Evolutionary conservation across 2,888 invertebrate genomes (phyloP), one percentile per base, ranked within the genome.

Genomic region (Iselma pallidipennis): DNA sequence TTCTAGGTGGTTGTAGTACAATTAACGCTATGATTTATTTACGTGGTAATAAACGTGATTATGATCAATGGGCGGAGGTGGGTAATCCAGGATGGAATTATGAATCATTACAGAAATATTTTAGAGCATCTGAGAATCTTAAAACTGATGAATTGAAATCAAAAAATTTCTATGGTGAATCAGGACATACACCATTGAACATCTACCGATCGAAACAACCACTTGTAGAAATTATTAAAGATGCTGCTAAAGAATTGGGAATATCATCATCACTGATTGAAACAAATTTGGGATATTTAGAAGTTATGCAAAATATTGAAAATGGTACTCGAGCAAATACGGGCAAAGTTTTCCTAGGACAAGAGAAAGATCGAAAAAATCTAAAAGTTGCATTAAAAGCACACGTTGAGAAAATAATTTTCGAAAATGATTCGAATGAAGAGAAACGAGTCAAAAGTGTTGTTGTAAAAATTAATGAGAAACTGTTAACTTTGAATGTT

Each of bases 291-390:
- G 80, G 80, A 4, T 73, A 71, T 49, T 72, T 73, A 28, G 71
- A 76, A n/a, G 19, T 68, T 1, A 50, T 72, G 3, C 65, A 59
- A 21, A 74, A 71, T n/a, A 72, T 82, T 74, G 66, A 80, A 72
- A 74, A 82, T 74, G 75, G 84, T 71, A 75, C 78, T 2, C 71
- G 82, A 37, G 76, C 81, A 12, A 84, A 82, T 66, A 78, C 91
- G 1, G 90, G 91, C 5, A 94, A 91, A 81, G 92, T 88, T 0
- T 94, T 89, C 75, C 78, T 94, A 4, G 55, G 83, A 83, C 71
- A 81, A 78, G 49, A 81, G 0, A 81, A 83, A 31, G 76, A 85
- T 12, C 77, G 87, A 4, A 72, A 78, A 5, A 90, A 90, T 76
- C 75, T 90, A 0, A 83, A 84, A 61, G 82, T 90, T 0, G 82